A percentile compares a stretch with the other conserved stretches of the same genome.
Evolutionary conservation across 2,797 vertebrate genomes (phyloP).

Genomic region (Eospalax fontanierii): DNA sequence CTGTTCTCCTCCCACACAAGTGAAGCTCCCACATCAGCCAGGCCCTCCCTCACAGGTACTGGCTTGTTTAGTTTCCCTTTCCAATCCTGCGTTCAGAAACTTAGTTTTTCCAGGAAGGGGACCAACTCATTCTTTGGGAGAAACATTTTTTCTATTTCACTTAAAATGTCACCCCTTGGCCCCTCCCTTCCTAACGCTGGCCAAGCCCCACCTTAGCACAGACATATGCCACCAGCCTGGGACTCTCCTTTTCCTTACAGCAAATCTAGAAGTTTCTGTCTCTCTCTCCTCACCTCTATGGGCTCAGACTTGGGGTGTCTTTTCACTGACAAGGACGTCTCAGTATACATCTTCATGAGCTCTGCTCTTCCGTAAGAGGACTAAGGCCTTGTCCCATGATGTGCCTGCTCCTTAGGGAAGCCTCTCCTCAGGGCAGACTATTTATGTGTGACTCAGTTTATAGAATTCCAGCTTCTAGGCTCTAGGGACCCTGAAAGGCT

Average conservation of each 20-base stretch:
- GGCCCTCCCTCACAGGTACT: background rate
- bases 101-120: background rate
- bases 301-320: background rate
- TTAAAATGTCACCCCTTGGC: background rate
- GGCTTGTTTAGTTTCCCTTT: slow-evolving; percentile 9
- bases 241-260: background rate
- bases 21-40: background rate
- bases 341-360: background rate
- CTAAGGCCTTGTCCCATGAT: rapidly evolving
- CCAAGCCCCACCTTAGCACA: background rate
- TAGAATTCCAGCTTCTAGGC: background rate
- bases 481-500: background rate
- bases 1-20: background rate
- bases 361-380: background rate
- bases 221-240: background rate
- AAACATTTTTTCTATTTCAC: background rate
- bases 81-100: background rate
- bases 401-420: background rate
- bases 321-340: background rate
- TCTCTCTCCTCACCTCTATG: background rate
- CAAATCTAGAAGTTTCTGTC: background rate
- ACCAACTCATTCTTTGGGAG: background rate
- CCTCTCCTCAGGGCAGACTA: background rate
- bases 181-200: background rate
- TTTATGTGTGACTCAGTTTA: background rate